These are phyloP conservation scores for Apamea anceps DNA, from an alignment of 2,888 invertebrate species.

Conservation along the genomic window DNA sequence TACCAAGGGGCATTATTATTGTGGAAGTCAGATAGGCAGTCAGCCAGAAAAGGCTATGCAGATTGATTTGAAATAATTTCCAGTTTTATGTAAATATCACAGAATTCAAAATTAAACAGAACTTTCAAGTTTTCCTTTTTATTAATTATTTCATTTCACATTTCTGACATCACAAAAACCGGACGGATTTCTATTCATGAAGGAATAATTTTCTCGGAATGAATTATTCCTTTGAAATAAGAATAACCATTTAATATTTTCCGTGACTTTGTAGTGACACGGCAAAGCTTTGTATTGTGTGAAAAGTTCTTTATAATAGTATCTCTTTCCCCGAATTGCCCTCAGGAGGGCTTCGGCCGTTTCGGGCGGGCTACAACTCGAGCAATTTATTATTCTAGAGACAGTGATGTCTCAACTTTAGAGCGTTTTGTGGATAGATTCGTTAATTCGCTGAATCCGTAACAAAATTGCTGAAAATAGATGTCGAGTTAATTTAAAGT, in stretches of 20 bases:
- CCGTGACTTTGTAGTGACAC: constrained; percentile 29
- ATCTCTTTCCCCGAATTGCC: constrained; percentile 52
- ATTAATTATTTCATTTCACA: constrained; percentile 30
- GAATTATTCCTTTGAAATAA: constrained; percentile 13
- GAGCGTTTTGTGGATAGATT: constrained; percentile 50
- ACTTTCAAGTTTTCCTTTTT: constrained; percentile 14
- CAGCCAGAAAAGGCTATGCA: too few relatives aligned
- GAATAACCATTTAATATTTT: constrained; percentile 36
- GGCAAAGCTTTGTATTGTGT: constrained; percentile 35
- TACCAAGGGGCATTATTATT: not conserved
- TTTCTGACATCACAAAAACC: constrained; percentile 23
- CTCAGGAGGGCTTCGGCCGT: constrained; percentile 52
- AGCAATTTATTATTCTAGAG: constrained; percentile 60
- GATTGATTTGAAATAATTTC: not conserved
- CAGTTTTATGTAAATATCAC: constrained; percentile 1
- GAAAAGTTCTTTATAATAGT: constrained; percentile 50
- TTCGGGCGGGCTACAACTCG: constrained; percentile 45
- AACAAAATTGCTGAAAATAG: constrained; percentile 37
- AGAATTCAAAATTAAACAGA: constrained; percentile 17
- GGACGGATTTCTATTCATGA: constrained; percentile 11
- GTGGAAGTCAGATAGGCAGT: not conserved
- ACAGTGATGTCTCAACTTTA: constrained; percentile 63
- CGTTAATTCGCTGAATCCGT: constrained; percentile 52
- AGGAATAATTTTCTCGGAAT: constrained; percentile 16
- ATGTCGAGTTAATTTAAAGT: not conserved